phyloP scores from a whole-genome alignment of 2,888 invertebrate genomes.

The Drosophila paranaensis region DNA sequence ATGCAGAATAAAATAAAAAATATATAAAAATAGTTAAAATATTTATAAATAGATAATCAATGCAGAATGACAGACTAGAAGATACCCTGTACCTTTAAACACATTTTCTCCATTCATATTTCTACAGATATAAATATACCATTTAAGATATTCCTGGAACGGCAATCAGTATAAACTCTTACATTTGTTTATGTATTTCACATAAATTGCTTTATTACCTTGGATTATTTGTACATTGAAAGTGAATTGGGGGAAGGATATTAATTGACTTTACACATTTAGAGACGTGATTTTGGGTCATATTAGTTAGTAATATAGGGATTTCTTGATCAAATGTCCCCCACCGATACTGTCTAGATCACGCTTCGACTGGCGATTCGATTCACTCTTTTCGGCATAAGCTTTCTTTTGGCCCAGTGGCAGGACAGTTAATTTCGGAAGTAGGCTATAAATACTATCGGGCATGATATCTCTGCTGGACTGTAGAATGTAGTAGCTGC shows the following conservation, averaged over 20 bases:
- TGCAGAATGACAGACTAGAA: too few relatives aligned
- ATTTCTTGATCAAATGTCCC: conserved; percentile 65
- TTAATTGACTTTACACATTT: conserved; percentile 14
- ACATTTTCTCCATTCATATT: too few relatives aligned
- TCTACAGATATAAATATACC: too few relatives aligned
- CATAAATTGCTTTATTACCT: conserved; percentile 28
- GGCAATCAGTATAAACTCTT: neutral
- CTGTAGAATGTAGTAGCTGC: conserved; percentile 40
- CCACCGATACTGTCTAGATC: conserved; percentile 73
- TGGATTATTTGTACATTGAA: conserved; percentile 17
- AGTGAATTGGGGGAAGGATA: neutral
- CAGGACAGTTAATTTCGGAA: conserved; percentile 18
- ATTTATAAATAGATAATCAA: too few relatives aligned
- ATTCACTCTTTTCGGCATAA: conserved; percentile 18
- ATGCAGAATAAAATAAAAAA: neutral
- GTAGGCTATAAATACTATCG: conserved; percentile 29
- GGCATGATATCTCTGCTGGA: conserved; percentile 24
- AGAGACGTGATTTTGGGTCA: neutral
- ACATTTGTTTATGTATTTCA: conserved; percentile 15
- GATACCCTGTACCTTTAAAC: too few relatives aligned
- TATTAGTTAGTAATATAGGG: conserved; percentile 12
- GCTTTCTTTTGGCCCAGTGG: conserved; percentile 2
- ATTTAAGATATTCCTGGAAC: too few relatives aligned
- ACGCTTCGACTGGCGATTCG: conserved; percentile 44
- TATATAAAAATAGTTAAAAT: neutral